A percentile compares a stretch with the other conserved stretches of the same genome.
Evolutionary conservation across 2,113 vertebrate species (phyloP).

Genomic region (Polyodon spathula): DNA sequence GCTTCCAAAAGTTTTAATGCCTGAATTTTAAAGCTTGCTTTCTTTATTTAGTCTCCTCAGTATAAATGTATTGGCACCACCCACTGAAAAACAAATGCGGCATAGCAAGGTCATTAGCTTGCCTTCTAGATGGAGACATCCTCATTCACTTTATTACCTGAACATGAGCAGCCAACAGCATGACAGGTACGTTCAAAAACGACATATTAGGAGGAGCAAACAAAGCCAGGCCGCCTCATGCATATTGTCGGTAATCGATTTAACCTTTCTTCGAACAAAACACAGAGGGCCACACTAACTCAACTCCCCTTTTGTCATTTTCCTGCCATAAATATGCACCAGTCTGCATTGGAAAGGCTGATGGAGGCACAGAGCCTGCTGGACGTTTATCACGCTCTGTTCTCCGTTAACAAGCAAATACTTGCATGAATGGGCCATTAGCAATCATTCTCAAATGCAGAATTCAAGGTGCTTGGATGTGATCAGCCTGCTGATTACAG

Average conservation of each 20-base stretch:
- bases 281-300: slow-evolving; percentile 61
- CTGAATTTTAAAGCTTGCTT: too few relatives aligned
- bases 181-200: slow-evolving; percentile 41
- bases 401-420: slow-evolving; percentile 69
- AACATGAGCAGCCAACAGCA: neutral
- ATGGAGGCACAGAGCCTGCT: slow-evolving; percentile 58
- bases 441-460: slow-evolving; percentile 63
- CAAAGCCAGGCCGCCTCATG: slow-evolving; percentile 44
- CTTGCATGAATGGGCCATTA: slow-evolving; percentile 66
- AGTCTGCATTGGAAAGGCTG: slow-evolving; percentile 61
- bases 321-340: slow-evolving; percentile 63
- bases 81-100: too few relatives aligned
- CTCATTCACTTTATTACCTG: neutral
- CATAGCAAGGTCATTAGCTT: too few relatives aligned
- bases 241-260: slow-evolving; percentile 61
- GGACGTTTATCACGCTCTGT: slow-evolving; percentile 66
- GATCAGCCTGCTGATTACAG: slow-evolving; percentile 56
- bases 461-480: slow-evolving; percentile 64
- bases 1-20: too few relatives aligned
- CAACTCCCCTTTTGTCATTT: slow-evolving; percentile 53
- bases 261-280: slow-evolving; percentile 56
- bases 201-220: slow-evolving; percentile 36
- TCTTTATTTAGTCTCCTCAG: too few relatives aligned
- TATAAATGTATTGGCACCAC: too few relatives aligned
- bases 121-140: too few relatives aligned